A percentile compares a stretch with the other conserved stretches of the same genome.
Conservation (phyloP, 1,140 invertebrate genomes). For the Vollenhovia emeryi region DNA sequence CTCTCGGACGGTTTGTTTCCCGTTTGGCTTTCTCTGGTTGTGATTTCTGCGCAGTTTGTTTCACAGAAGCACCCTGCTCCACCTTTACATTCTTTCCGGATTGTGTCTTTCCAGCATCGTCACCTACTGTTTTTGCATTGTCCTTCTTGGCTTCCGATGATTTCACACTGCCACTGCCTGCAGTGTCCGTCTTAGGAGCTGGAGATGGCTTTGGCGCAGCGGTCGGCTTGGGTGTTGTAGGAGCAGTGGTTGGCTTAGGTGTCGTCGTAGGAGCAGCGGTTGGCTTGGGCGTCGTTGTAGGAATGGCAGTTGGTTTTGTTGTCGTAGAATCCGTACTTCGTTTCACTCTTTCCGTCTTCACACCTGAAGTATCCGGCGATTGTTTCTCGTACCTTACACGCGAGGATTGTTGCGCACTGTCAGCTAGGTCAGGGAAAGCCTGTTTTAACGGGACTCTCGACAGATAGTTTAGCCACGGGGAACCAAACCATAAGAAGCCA, state of each 20-base stretch:
- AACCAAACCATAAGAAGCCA: constrained; percentile 88
- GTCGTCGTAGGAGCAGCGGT: constrained; percentile 53
- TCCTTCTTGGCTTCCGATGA: constrained; percentile 26
- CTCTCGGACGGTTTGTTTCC: constrained; percentile 18
- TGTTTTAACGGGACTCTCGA: constrained; percentile 87
- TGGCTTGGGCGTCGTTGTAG: constrained; percentile 35
- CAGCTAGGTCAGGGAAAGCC: constrained; percentile 81
- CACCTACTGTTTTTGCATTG: constrained; percentile 1
- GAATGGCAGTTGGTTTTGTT: constrained; percentile 62
- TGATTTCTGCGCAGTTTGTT: not conserved
- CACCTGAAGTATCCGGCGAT: not conserved
- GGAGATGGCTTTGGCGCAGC: not conserved
- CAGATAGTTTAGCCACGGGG: constrained; percentile 89
- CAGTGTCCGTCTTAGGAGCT: constrained; percentile 10
- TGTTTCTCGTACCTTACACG: not conserved
- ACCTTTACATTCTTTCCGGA: constrained; percentile 38
- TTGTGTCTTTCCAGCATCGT: constrained; percentile 9
- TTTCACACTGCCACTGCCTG: not conserved
- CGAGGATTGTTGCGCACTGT: constrained; percentile 20
- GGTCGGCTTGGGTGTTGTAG: constrained; percentile 9
- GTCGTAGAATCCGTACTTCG: constrained; percentile 62
- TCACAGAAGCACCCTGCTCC: constrained; percentile 19
- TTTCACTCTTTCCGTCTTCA: constrained; percentile 49
- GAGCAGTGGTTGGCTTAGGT: not conserved
- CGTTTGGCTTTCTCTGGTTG: constrained; percentile 28